Evolutionary conservation across 2,888 invertebrate genomes (phyloP), one percentile per base, ranked within the genome.

Genomic region (Parapristionchus giblindavisi): DNA sequence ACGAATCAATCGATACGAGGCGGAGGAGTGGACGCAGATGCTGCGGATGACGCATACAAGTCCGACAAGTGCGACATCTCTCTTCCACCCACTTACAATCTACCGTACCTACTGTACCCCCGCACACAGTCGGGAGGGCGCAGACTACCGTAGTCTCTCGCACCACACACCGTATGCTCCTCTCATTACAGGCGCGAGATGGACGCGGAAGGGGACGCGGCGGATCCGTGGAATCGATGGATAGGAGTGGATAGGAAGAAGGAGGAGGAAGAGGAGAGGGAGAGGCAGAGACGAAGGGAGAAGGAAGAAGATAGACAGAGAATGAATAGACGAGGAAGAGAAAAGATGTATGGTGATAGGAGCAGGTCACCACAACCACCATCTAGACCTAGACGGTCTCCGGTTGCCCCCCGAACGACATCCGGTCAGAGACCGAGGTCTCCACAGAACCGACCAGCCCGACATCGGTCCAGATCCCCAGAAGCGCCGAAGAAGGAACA

Each of bases 181-280:
- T n/a, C 51, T 8, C 51, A 34, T 70, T 70, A 51, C 68, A 70
- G 68, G 54, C 36, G 54, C 8, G 68, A 70, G 27, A 54, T 40
- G 61, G 36, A 36, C 21, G 58, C 32, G 40, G 21, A 60, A 36
- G 60, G 36, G 36, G 61, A 60, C 6, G 60, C 24, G 14, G 38
- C 32, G 34, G 61, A 43, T 36, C 52, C 52, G 17, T 70, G 68
- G 68, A 70, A 29, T 40, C 6, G 38, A 54, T 70, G 68, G 68
- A 29, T 70, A n/a, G 68, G 68, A 70, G 29, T 54, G 52, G 54
- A 70, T 17, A 60, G 43, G 17, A 43, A 43, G 43, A 43, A 43
- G 43, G 11, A 43, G 43, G 27, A 54, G 21, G 54, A 29, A 27
- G 54, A 70, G 24, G 68, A 51, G 52, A 52, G 38, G 51, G 36